Base-by-base conservation (phyloP, 1,140 invertebrate species). In the Cepaea nemoralis region DNA sequence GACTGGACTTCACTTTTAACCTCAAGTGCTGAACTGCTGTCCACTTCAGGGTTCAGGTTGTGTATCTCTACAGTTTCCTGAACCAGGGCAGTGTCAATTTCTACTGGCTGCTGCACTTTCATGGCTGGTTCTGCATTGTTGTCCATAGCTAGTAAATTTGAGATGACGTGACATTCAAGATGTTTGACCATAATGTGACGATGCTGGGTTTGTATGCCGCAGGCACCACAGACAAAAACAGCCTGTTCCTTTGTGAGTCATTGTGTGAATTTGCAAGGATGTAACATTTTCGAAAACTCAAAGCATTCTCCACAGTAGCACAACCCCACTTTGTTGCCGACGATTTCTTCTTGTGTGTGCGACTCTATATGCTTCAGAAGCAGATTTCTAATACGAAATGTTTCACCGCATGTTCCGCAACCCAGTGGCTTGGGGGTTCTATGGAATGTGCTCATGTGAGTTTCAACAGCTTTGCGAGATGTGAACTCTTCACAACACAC, bases 241-340 rank as follows among this genome's bases (percentile, higher is more conserved):
- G 78, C n/a, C 24, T 71, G 67, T n/a, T 80, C 78, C n/a, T 39
- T 69, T 48, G 48, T 80, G 78, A 40, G 6, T 71, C 78, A 80
- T 80, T 0, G 45, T 73, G 27, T 80, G 78, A 55, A 59, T 73
- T 27, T 80, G 78, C 14, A 80, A 35, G 24, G 78, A 70, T 19
- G 48, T 80, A 19, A 80, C 78, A 73, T 42, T 80, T 27, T 71
- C 69, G 59, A 80, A 80, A 80, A 80, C 59, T 80, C 67, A 73
- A 80, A 80, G 39, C 78, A 80, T 33, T 80, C 78, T 14, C 78
- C 78, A 35, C 78, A 80, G n/a, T 80, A 80, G 59, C 78, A 80
- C 67, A 80, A 55, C 16, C 78, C 78, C 2, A 73, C 66, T 73
- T 80, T 80, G 35, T 80, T 80, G n/a, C 37, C 59, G 22, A 31